These are phyloP conservation scores for Asbolus verrucosus DNA, from an alignment of 1,140 invertebrate genomes.

Conservation along the genomic window DNA sequence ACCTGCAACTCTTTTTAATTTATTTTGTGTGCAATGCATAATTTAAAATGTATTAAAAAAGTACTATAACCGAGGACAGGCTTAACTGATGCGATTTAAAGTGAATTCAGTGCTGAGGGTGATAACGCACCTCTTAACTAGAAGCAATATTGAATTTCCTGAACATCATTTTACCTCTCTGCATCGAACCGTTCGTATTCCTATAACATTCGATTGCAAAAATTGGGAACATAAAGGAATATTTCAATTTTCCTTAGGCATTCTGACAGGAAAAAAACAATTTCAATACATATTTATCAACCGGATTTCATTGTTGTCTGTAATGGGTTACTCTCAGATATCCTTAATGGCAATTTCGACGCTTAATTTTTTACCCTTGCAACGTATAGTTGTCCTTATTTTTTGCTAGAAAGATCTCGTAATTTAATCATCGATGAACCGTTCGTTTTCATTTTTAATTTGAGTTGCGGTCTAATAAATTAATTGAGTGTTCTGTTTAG, in stretches of 20 bases:
- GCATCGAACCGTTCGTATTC: no score
- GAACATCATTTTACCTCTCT: neutral
- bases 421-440: neutral
- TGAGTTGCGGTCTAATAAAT: neutral
- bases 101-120: neutral
- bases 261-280: neutral
- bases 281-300: conserved; percentile 11
- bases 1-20: neutral
- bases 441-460: neutral
- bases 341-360: no score
- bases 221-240: conserved; percentile 10
- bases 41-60: no score
- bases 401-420: no score
- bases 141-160: neutral
- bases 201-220: neutral
- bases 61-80: no score
- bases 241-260: conserved; percentile 1
- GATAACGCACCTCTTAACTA: conserved; percentile 5
- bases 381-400: no score
- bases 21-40: no score
- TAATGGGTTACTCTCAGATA: no score
- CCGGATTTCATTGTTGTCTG: no score
- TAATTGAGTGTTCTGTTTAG: conserved; percentile 10
- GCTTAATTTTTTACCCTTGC: no score
- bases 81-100: neutral